These are phyloP conservation scores for Sternotherus odoratus DNA, from an alignment of 2,797 vertebrate genomes.

Conservation along the genomic window DNA sequence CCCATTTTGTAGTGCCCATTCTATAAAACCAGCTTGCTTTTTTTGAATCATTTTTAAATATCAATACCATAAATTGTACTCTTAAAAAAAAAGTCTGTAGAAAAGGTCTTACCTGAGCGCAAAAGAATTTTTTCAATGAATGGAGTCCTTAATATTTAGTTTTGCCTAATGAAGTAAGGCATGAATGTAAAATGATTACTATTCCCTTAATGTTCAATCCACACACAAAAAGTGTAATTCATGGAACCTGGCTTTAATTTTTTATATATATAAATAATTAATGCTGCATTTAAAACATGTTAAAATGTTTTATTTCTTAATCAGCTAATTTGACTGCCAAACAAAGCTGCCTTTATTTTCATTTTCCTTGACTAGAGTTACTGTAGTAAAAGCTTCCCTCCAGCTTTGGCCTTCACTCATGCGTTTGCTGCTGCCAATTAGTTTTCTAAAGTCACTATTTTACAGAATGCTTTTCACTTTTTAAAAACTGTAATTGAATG, in stretches of 20 bases:
- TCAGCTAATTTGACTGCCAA: constrained; percentile 84
- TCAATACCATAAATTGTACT: constrained; percentile 50
- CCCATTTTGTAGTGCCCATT: not conserved
- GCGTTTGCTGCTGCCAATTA: constrained; percentile 83
- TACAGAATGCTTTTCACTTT: constrained; percentile 82
- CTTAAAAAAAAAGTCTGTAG: constrained; percentile 29
- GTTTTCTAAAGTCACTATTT: constrained; percentile 80
- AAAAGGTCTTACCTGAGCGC: constrained; percentile 65
- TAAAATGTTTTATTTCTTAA: constrained; percentile 85
- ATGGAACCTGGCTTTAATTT: constrained; percentile 77
- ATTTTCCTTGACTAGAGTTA: constrained; percentile 79
- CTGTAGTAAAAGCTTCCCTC: constrained; percentile 82
- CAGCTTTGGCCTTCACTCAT: constrained; percentile 80
- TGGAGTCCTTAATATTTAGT: constrained; percentile 72
- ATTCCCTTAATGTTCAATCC: constrained; percentile 76
- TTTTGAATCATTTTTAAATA: constrained; percentile 57
- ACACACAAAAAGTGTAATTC: constrained; percentile 80
- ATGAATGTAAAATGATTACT: constrained; percentile 74
- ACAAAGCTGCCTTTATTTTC: constrained; percentile 85
- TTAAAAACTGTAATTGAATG: constrained; percentile 82
- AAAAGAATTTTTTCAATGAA: constrained; percentile 66
- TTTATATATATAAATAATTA: constrained; percentile 83
- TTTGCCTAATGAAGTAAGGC: constrained; percentile 78
- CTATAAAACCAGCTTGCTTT: constrained; percentile 24
- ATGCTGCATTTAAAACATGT: constrained; percentile 82